These are phyloP conservation scores for Danio albolineatus DNA, from an alignment of 2,797 vertebrate genomes.

Conservation along the genomic window DNA sequence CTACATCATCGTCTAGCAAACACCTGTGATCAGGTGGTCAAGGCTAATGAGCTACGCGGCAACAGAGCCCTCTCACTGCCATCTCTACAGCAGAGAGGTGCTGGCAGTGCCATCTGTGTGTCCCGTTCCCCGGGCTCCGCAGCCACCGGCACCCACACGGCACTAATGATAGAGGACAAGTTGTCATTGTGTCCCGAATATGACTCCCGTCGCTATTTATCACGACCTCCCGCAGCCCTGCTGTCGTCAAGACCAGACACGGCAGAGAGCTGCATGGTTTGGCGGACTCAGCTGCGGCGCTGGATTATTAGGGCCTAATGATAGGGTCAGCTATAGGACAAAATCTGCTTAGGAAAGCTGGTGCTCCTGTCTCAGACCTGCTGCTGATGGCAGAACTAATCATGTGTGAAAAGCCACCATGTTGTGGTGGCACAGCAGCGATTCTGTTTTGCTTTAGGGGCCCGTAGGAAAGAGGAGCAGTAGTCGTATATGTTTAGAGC, in stretches of 20 bases:
- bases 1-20: background rate
- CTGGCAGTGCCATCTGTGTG: constrained; percentile 55
- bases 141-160: constrained; percentile 22
- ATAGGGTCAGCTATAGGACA: constrained; percentile 59
- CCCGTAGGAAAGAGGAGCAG: constrained; percentile 37
- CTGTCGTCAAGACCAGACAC: constrained; percentile 9
- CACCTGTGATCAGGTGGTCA: constrained; percentile 48
- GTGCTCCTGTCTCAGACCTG: constrained; percentile 34
- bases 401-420: constrained; percentile 58
- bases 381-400: constrained; percentile 56
- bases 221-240: constrained; percentile 26
- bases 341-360: constrained; percentile 49
- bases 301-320: constrained; percentile 56
- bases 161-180: constrained; percentile 55
- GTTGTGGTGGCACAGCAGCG: constrained; percentile 38
- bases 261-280: constrained; percentile 27
- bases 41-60: constrained; percentile 31
- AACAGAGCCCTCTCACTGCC: constrained; percentile 6
- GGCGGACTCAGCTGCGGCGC: constrained; percentile 41
- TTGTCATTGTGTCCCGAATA: constrained; percentile 52
- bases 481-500: constrained; percentile 14
- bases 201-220: constrained; percentile 51
- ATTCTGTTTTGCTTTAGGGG: constrained; percentile 42
- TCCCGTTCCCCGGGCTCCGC: background rate
- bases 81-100: constrained; percentile 15